Base-by-base conservation (phyloP, 2,797 vertebrate genomes). In the Poecilia picta region DNA sequence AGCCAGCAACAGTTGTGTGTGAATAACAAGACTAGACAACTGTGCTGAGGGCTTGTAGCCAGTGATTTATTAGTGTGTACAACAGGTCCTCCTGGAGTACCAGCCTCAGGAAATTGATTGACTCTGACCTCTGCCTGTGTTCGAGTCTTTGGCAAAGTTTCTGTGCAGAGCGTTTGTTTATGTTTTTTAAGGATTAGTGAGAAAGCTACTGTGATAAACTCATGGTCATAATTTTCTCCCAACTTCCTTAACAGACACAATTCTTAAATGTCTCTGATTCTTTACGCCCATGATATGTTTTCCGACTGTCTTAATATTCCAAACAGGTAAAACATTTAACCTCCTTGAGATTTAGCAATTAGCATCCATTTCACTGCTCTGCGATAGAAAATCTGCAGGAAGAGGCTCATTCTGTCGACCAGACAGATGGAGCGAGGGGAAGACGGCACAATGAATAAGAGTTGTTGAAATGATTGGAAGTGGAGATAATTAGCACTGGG, bases 51-150 rank as follows among this genome's bases (percentile, higher is more conserved):
- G 83, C 79, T 85, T 82, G 90, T 85, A 90, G 76, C 86, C 73
- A 10, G 74, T 84, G 85, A 93, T 93, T 90, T 91, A 93, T 90
- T 88, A 79, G 83, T 87, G 85, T 41, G 31, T 81, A 79, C 77
- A 73, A 78, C 82, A 62, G 78, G 73, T 88, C 75, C 85, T 85
- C 73, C 71, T 53, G 68, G 82, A 82, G 70, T 31, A 82, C 74
- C 81, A 78, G 79, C 80, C 79, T 73, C 77, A 87, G 68, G 78
- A 86, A 86, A 91, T 90, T 74, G 83, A 93, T 91, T 80, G 86
- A 78, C 87, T 88, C 74, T 85, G 89, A 89, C 89, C 92, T 89
- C 82, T 77, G 80, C 53, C n/a, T 80, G 73, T 76, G 80, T 82
- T 74, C 45, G 53, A 55, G 57, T 75, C 72, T 70, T 51, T 62